Evolutionary conservation across 2,888 invertebrate species (phyloP), one percentile per base, ranked within the genome.

Genomic region (Caenorhabditis sinica): DNA sequence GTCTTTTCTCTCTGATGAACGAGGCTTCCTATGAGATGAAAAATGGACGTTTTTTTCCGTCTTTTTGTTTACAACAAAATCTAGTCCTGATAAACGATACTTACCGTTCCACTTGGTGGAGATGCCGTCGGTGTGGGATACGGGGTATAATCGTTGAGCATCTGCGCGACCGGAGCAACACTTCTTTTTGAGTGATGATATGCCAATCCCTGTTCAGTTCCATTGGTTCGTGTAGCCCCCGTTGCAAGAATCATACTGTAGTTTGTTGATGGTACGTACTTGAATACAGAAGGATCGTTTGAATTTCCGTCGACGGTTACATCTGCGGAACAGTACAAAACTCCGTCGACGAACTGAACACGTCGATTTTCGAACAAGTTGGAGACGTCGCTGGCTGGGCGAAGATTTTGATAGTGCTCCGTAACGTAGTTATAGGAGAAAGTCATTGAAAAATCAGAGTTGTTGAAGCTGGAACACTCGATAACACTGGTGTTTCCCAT

Each of bases 401-500:
- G 73, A 20, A 80, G 23, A 45, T 84, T 84, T 6, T 8, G 9
- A 30, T 76, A 73, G 43, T 20, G 33, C 2, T n/a, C 63, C 25
- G 36, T 53, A 8, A 73, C 61, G 13, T 20, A 1, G 45, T 85
- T 85, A 28, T 76, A 82, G 0, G 85, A 85, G 51, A 77, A 82
- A 0, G 65, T 69, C 66, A 85, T 51, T 1, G 69, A 56, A 43
- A 63, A 74, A 1, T 23, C 49, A 0, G 33, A 15, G n/a, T 61
- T 40, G 11, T 28, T 20, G n/a, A 85, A 75, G 11, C 82, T 82
- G 1, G 82, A 74, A 28, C 85, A 85, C 6, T 85, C 85, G 51
- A 85, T 82, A n/a, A 85, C 82, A 13, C 77, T 71, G 20, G 77
- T 36, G 23, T 76, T 72, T 25, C 68, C 76, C 85, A 85, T 85